phyloP scores from a whole-genome alignment of 2,888 invertebrate species.

The Patella depressa region DNA sequence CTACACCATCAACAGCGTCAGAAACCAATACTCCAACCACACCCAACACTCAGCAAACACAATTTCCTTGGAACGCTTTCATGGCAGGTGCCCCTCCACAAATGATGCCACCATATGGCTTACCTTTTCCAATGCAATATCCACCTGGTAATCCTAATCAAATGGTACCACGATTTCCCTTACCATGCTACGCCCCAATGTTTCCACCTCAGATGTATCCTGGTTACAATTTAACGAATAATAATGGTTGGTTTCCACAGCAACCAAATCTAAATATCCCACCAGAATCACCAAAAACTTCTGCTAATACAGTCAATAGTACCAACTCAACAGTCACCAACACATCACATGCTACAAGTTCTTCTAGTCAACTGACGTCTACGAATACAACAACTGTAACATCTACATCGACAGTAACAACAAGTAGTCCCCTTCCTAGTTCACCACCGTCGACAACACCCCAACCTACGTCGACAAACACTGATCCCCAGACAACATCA shows the following conservation, averaged over 20 bases:
- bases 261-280: neutral
- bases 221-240: neutral
- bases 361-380: neutral
- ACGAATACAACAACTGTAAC: neutral
- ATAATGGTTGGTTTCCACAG: neutral
- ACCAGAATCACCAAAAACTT: neutral
- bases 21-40: constrained; percentile 6
- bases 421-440: neutral
- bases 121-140: neutral
- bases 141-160: neutral
- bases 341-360: neutral
- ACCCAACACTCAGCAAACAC: neutral
- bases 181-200: constrained; percentile 15
- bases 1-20: constrained; percentile 6
- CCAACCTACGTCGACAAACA: neutral
- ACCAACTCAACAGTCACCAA: neutral
- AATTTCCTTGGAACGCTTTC: constrained; percentile 4
- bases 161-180: constrained; percentile 13
- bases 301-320: neutral
- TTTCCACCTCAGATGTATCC: constrained; percentile 15
- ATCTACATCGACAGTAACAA: neutral
- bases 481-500: neutral
- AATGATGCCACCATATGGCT: constrained; percentile 6
- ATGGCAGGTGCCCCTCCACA: neutral
- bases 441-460: neutral